Base-by-base conservation (phyloP, 2,888 invertebrate species). In the Cylloceria caligata region DNA sequence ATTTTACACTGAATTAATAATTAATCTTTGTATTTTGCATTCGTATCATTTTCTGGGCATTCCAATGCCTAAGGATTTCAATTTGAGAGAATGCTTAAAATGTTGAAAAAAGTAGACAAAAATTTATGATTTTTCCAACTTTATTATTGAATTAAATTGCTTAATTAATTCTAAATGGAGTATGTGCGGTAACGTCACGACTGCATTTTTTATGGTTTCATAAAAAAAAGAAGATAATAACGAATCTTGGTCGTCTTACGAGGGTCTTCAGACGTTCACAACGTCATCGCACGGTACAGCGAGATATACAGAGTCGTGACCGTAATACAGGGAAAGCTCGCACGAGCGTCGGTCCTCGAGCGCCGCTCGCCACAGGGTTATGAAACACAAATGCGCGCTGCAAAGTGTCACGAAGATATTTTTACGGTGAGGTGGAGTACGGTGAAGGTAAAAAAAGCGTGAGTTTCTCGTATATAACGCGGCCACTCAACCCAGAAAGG, bases 401-500 rank as follows among this genome's bases (percentile, higher is more conserved):
- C 47, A 62, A 76, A 76, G 80, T 76, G 60, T 72, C 67, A 72
- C 72, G 80, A 62, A 67, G 71, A 72, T 81, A 68, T 60, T 62
- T 52, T 16, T 52, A 30, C 36, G 64, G 30, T n/a, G n/a, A 52
- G 30, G 47, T 45, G 62, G 34, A 49, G 0, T 4, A 73, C 42
- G 49, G 49, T 9, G 42, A 34, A 0, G 74, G 27, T 16, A 60
- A n/a, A 34, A 19, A 60, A 34, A 60, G 19, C 34, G 49, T 30
- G 42, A 64, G 71, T 60, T 65, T 49, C 52, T 16, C 57, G 71
- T 34, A 72, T 71, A 76, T 72, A 81, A 81, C 60, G 76, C 67
- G 57, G 65, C 57, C 67, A 76, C 76, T 76, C 71, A 76, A 81
- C 76, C 75, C 67, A 72, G 67, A 81, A 76, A 80, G 69, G 24